Evolutionary conservation across 2,797 vertebrate genomes (phyloP).

Genomic region (Macropodus opercularis): DNA sequence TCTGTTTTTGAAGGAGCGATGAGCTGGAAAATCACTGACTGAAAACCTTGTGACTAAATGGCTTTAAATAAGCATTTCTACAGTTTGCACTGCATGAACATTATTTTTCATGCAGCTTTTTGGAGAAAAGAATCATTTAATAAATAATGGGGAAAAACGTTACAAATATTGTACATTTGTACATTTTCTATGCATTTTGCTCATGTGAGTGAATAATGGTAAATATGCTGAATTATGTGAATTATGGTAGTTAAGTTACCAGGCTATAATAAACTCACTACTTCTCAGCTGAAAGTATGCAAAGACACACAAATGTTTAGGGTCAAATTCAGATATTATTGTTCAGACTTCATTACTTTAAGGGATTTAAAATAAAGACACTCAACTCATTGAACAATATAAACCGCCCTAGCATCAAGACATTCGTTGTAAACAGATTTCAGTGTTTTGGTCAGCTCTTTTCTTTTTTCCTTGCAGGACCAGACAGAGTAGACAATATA

Average conservation of each 20-base stretch:
- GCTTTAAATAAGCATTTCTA: conserved; percentile 15
- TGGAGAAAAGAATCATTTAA: not conserved
- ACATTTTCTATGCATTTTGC: too few species aligned
- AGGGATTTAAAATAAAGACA: conserved; percentile 37
- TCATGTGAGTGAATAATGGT: too few species aligned
- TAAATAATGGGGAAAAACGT: conserved; percentile 8
- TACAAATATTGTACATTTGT: too few species aligned
- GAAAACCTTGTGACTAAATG: conserved; percentile 6
- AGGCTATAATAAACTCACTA: conserved; percentile 1
- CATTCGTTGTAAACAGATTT: conserved; percentile 26
- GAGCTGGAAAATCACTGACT: conserved; percentile 23
- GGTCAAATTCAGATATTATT: conserved; percentile 11
- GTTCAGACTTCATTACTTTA: conserved; percentile 29
- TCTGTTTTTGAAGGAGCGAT: conserved; percentile 31
- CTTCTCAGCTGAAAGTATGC: not conserved
- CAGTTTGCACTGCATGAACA: conserved; percentile 3
- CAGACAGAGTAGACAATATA: conserved; percentile 8
- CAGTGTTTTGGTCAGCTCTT: not conserved
- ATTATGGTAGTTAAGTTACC: too few species aligned
- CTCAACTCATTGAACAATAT: conserved; percentile 53
- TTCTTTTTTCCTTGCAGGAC: not conserved
- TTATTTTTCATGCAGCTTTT: conserved; percentile 12
- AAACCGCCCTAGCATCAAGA: conserved; percentile 42
- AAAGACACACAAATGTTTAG: conserved; percentile 7
- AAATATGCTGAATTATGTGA: too few species aligned